Conservation (phyloP, 2,113 vertebrate genomes). For the Phrynosoma blainvillii region DNA sequence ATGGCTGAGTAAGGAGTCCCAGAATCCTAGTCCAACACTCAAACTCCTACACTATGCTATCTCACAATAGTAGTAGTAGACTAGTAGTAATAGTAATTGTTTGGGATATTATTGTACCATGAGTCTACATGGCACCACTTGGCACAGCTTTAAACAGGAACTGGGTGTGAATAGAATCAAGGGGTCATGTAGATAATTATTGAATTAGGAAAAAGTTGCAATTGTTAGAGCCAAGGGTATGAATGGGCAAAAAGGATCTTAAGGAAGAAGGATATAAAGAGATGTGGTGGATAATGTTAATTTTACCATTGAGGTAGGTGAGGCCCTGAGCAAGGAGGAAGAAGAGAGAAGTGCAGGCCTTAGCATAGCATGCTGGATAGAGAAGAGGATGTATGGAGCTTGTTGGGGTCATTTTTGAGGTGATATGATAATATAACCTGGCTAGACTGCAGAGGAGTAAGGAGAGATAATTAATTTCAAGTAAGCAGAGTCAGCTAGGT, state of each 20-base stretch:
- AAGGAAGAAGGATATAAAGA: not conserved
- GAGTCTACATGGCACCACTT: not conserved
- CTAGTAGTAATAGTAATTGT: no score
- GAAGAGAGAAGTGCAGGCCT: not conserved
- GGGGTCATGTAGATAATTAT: not conserved
- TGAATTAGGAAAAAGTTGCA: not conserved
- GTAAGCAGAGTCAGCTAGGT: not conserved
- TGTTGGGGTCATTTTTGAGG: not conserved
- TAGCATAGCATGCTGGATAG: accelerated
- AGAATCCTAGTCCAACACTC: no score
- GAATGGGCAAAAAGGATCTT: no score
- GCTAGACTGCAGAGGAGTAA: not conserved
- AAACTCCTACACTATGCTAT: no score
- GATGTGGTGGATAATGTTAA: not conserved
- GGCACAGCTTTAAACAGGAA: not conserved
- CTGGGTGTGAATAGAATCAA: not conserved
- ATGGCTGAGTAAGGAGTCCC: no score
- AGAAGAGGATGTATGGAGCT: not conserved
- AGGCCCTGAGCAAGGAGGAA: slow-evolving; percentile 14
- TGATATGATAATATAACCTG: no score
- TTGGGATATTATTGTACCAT: not conserved
- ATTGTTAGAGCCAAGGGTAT: not conserved
- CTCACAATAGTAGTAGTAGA: no score
- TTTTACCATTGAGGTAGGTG: slow-evolving; percentile 6
- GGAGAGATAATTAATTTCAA: not conserved